Base-by-base conservation (phyloP, 2,888 invertebrate genomes). In the Cheilosia variabilis region DNA sequence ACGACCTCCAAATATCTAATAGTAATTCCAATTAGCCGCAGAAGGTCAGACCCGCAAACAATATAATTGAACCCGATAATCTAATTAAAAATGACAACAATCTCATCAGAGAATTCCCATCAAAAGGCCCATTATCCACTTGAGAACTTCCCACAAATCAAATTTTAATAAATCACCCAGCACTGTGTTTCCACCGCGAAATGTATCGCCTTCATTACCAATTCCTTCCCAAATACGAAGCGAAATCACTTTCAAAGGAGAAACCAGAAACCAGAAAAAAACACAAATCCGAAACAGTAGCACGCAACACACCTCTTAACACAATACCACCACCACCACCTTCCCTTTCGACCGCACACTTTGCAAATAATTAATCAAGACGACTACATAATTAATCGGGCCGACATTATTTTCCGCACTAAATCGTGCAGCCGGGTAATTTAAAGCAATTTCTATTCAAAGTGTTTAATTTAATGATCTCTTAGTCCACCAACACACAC, bases 401-500 rank as follows among this genome's bases (percentile, higher is more conserved):
- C 41, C 72, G 62, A 60, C 81, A 77, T 81, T 81, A 86, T 77
- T 77, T 77, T 81, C 62, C 86, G 72, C 81, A 86, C 80, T 77
- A 81, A 86, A 81, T 81, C 72, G 86, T 77, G 71, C 72, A 72
- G 62, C 47, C 71, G 63, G 47, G 76, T 76, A 68, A 81, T 86
- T 86, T 86, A 76, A 86, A 77, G 77, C 81, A 81, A 81, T 86
- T 86, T 63, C 86, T 86, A 86, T 86, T 79, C 79, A 58, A 31
- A 66, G 79, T 58, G 79, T 79, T 86, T 86, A 86, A 81, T 86
- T 86, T 81, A 86, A 86, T 86, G 86, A 81, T 81, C 81, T 72
- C 81, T 81, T 50, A 76, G 80, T 62, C 43, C 57, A 47, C 43
- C 22, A 37, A 47, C 47, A 63, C 63, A 63, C 52, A 47, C 65